Percentiles rank a stretch among this genome's conserved stretches.
Conservation (phyloP, 2,113 vertebrate species). For the Leptocoma aspasia region DNA sequence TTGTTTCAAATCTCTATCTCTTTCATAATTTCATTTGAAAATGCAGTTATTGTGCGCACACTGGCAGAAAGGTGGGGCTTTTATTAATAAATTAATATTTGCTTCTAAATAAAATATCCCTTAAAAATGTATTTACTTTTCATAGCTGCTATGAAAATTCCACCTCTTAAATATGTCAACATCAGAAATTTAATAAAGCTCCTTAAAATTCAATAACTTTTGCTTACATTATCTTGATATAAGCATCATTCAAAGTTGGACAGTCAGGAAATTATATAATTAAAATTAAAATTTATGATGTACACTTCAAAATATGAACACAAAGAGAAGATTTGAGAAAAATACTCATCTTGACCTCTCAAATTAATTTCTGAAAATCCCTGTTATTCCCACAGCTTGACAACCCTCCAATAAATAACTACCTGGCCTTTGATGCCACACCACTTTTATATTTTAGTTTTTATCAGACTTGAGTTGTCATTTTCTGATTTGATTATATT, state of each 20-base stretch:
- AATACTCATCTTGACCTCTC: neutral
- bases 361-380: neutral
- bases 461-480: neutral
- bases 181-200: neutral
- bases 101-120: neutral
- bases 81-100: neutral
- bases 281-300: neutral
- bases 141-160: neutral
- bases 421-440: neutral
- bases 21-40: neutral
- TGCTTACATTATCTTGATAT: neutral
- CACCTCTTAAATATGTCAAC: neutral
- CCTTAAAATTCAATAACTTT: neutral
- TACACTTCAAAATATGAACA: neutral
- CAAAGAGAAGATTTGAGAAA: neutral
- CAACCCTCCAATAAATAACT: neutral
- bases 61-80: rapidly evolving
- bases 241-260: neutral
- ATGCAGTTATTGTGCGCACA: neutral
- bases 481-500: neutral
- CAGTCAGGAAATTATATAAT: neutral
- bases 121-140: neutral
- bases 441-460: neutral
- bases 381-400: neutral
- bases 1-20: neutral